Conservation (phyloP, 2,797 vertebrate genomes). For the Sciurus vulgaris region DNA sequence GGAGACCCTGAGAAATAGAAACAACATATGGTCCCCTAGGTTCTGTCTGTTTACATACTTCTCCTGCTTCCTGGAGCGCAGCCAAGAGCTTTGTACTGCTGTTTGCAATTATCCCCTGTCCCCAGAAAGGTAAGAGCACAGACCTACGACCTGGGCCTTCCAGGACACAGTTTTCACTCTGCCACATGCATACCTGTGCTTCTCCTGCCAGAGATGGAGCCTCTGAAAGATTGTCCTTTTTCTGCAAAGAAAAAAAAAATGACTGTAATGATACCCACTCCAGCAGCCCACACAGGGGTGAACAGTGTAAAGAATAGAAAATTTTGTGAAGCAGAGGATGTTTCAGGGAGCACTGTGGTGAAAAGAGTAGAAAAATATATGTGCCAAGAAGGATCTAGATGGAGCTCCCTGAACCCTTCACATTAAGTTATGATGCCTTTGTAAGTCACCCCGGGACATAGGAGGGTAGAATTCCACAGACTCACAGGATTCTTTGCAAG, state of each 20-base stretch:
- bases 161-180: background rate
- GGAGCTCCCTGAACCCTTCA: background rate
- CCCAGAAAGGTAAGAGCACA: background rate
- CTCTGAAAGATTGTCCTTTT: background rate
- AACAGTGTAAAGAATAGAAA: background rate
- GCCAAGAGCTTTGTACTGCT: rapidly evolving
- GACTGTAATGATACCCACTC: background rate
- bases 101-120: too few species aligned
- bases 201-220: background rate
- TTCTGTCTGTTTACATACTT: background rate
- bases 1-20: background rate
- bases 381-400: background rate
- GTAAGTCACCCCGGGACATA: background rate
- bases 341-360: background rate
- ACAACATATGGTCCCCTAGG: background rate
- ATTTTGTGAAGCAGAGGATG: background rate
- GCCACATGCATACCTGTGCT: rapidly evolving
- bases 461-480: background rate
- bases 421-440: background rate
- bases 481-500: background rate
- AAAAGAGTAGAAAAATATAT: background rate
- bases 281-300: background rate
- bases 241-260: background rate
- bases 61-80: background rate
- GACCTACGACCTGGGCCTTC: background rate